A percentile compares a stretch with the other conserved stretches of the same genome.
These are phyloP conservation scores for Leucophenga varia DNA, from an alignment of 1,140 invertebrate genomes.

Conservation along the genomic window DNA sequence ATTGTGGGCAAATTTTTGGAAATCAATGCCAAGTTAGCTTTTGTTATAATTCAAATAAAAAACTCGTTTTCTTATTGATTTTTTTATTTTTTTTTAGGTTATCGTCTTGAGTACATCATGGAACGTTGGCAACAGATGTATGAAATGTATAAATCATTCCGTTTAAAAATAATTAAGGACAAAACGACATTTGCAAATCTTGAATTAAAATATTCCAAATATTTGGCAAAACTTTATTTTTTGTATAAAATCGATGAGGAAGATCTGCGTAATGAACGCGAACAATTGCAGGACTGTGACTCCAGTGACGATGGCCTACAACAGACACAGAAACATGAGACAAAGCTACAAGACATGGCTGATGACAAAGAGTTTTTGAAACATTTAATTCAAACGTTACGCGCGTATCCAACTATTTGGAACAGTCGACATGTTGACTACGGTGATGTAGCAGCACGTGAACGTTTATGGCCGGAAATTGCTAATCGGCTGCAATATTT, in stretches of 20 bases:
- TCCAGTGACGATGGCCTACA: background rate
- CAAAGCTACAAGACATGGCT: conserved; percentile 41
- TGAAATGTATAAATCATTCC: conserved; percentile 52
- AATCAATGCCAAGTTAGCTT: conserved; percentile 30
- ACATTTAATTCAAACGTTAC: conserved; percentile 32
- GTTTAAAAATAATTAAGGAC: conserved; percentile 47
- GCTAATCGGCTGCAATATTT: conserved; percentile 36
- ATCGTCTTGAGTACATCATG: conserved; percentile 38
- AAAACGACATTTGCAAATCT: conserved; percentile 34
- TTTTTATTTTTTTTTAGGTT: conserved; percentile 24
- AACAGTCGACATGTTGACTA: conserved; percentile 40
- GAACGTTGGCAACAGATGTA: conserved; percentile 52
- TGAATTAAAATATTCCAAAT: conserved; percentile 49
- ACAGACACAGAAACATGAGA: background rate
- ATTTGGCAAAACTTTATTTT: conserved; percentile 45
- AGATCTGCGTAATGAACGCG: conserved; percentile 44
- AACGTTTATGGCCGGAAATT: conserved; percentile 40
- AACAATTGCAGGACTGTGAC: conserved; percentile 35
- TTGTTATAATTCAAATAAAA: background rate
- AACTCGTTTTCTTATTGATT: background rate
- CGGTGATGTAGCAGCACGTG: conserved; percentile 33
- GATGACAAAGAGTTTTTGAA: conserved; percentile 45
- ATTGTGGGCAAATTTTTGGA: conserved; percentile 45
- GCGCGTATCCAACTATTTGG: conserved; percentile 41
- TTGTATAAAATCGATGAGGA: conserved; percentile 50